A percentile compares a stretch with the other conserved stretches of the same genome.
Evolutionary conservation across 2,797 vertebrate species (phyloP).

Genomic region (Amblyraja radiata): DNA sequence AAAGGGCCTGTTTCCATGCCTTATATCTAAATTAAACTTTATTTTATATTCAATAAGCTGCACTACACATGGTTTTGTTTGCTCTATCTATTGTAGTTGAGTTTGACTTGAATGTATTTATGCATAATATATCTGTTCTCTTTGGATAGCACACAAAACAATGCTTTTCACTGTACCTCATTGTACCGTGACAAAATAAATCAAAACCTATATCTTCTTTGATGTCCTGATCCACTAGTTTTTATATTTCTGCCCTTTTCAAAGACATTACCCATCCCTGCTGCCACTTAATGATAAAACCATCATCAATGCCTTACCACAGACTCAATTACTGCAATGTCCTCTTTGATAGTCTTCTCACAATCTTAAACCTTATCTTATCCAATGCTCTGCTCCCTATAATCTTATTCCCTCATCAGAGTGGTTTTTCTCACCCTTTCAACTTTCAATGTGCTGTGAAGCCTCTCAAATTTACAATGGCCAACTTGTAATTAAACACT

Average conservation of each 20-base stretch:
- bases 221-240: neutral
- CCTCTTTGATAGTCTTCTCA: neutral
- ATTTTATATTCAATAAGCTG: too few species aligned
- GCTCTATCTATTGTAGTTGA: too few species aligned
- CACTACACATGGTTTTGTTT: too few species aligned
- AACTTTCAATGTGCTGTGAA: neutral
- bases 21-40: too few species aligned
- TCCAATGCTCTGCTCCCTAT: neutral
- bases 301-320: neutral
- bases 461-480: neutral
- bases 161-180: too few species aligned
- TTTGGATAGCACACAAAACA: too few species aligned
- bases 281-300: neutral
- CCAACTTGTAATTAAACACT: neutral
- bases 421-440: neutral
- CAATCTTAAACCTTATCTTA: neutral
- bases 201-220: neutral
- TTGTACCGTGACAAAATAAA: too few species aligned
- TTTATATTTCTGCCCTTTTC: neutral
- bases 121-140: too few species aligned
- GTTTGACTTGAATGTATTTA: too few species aligned
- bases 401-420: neutral
- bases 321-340: neutral
- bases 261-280: neutral
- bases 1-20: too few species aligned